phyloP scores from a whole-genome alignment of 2,888 invertebrate genomes.

The Platypus cylindrus region DNA sequence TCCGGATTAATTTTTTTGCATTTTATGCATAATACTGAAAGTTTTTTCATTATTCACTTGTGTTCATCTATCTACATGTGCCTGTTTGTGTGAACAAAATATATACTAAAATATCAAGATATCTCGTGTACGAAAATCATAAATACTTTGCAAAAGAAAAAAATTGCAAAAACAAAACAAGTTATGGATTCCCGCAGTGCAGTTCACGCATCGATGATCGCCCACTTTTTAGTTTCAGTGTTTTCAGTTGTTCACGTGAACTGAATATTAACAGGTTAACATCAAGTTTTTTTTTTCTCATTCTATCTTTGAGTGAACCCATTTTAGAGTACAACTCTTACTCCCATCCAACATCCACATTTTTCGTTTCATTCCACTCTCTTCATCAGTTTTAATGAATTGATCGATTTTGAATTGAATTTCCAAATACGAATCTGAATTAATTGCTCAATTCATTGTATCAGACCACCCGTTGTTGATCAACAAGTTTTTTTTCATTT shows the following conservation, averaged over 20 bases:
- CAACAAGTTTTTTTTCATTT: too few relatives aligned
- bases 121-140: slow-evolving; percentile 30
- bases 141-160: slow-evolving; percentile 29
- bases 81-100: slow-evolving; percentile 1
- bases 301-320: too few relatives aligned
- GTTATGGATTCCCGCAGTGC: slow-evolving; percentile 25
- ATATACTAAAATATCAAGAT: slow-evolving; percentile 17
- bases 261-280: slow-evolving; percentile 20
- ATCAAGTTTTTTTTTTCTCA: too few relatives aligned
- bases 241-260: slow-evolving; percentile 20
- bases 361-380: slow-evolving; percentile 9
- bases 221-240: slow-evolving; percentile 28
- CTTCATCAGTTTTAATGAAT: slow-evolving; percentile 10
- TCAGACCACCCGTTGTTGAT: slow-evolving; percentile 14
- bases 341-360: too few relatives aligned
- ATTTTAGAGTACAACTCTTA: too few relatives aligned
- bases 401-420: slow-evolving; percentile 12
- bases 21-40: too few relatives aligned
- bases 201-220: slow-evolving; percentile 28
- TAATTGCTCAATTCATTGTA: slow-evolving; percentile 16
- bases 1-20: too few relatives aligned
- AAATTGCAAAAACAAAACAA: too few relatives aligned
- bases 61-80: not conserved
- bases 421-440: slow-evolving; percentile 14
- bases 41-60: too few relatives aligned